These are phyloP conservation scores for Hydrolagus colliei DNA, from an alignment of 2,797 vertebrate genomes.

Conservation along the genomic window DNA sequence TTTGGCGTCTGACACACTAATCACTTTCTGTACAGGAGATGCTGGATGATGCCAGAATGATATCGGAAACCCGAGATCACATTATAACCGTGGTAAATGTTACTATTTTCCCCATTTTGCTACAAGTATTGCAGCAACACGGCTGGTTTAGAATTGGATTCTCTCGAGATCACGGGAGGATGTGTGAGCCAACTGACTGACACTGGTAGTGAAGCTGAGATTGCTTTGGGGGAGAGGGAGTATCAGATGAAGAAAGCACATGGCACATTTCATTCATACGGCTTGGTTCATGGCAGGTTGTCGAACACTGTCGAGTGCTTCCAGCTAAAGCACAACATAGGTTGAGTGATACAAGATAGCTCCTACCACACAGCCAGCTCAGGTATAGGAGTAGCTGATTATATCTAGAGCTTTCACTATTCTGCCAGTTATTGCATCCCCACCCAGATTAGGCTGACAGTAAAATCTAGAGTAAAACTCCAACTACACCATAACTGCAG, in stretches of 20 bases:
- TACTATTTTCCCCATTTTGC: background rate
- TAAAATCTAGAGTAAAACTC: background rate
- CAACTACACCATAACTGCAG: background rate
- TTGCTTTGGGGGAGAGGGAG: no score
- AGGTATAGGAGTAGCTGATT: background rate
- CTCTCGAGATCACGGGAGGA: no score
- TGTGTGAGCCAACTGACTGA: no score
- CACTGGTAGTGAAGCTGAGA: no score
- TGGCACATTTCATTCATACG: no score
- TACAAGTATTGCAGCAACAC: background rate
- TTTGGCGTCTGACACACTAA: background rate
- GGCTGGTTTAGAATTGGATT: no score
- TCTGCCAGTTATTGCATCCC: background rate
- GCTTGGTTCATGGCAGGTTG: no score
- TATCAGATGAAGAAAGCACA: no score
- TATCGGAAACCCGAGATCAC: slow-evolving; percentile 12
- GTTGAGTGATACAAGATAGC: background rate
- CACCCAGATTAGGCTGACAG: background rate
- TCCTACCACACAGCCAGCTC: background rate
- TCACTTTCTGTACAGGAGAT: background rate
- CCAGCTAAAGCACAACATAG: no score
- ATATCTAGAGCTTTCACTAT: background rate
- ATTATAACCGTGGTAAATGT: slow-evolving; percentile 23
- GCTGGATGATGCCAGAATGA: slow-evolving; percentile 16
- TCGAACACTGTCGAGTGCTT: no score